Evolutionary conservation across 2,113 vertebrate genomes (phyloP), one percentile per base, ranked within the genome.

Genomic region (Gnathonemus echidnorhynchus): DNA sequence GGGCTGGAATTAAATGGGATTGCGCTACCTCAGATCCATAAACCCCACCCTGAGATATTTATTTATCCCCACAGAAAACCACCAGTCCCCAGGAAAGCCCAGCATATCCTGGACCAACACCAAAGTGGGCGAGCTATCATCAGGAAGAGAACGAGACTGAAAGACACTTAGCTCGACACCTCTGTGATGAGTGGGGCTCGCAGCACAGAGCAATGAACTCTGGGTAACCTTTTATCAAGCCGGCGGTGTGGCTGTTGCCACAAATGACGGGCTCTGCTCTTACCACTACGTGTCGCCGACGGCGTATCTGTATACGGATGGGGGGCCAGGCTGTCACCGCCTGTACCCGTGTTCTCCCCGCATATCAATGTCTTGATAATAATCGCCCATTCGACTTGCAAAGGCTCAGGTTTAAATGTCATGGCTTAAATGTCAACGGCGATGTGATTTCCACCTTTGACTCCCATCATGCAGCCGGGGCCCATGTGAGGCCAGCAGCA

Each of bases 1-100:
- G 58, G 31, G 77, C 17, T 42, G 31, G 46, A 89, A 53, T 83
- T 89, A 52, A 89, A 80, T 48, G 11, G 49, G 66, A 77, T 93
- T 94, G 27, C n/a, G 15, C 86, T 35, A 46, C 42, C 88, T 77
- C 45, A 31, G 10, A 58, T 74, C 39, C 39, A 35, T 31, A 87
- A 1, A 50, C 88, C 91, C 92, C 86, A 80, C 48, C 88, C 62
- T 48, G 11, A 85, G 83, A 46, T 49, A 50, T 24, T 13, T 50
- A 52, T 27, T 45, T n/a, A 35, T 27, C 62, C 48, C 46, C 88
- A 77, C 48, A 31, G 83, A 80, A 74, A 62, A 52, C 46, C 8
- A 80, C 13, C 48, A 3, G 46, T 49, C 45, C 5, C 45, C 49
- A 87, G 86, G 45, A 45, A 87, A 87, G 27, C n/a, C 49, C 48